Evolutionary conservation across 2,113 vertebrate genomes (phyloP).

Genomic region (Saccopteryx bilineata): DNA sequence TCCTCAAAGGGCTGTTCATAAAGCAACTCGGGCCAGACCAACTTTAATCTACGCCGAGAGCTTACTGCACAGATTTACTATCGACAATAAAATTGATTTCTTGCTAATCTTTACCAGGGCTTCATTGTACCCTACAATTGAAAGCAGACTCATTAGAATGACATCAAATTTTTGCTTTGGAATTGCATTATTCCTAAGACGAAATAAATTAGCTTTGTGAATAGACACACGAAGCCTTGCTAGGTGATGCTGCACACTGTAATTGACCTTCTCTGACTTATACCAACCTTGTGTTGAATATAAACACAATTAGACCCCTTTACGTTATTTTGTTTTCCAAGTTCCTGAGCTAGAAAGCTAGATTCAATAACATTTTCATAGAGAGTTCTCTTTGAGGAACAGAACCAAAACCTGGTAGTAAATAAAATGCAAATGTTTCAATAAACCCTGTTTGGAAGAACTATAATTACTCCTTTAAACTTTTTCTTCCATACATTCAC

Average conservation of each 20-base stretch:
- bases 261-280: constrained; percentile 18
- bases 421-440: constrained; percentile 62
- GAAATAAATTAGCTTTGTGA: constrained; percentile 57
- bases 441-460: constrained; percentile 52
- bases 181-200: constrained; percentile 60
- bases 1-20: constrained; percentile 69
- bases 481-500: neutral
- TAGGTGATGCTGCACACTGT: neutral
- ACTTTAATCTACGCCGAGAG: neutral
- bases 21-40: constrained; percentile 43
- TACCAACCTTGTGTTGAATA: neutral
- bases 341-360: constrained; percentile 29
- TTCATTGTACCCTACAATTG: constrained; percentile 30
- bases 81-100: neutral
- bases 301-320: constrained; percentile 34
- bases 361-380: neutral
- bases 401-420: constrained; percentile 51
- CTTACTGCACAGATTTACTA: constrained; percentile 17
- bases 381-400: constrained; percentile 15
- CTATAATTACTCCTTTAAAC: neutral
- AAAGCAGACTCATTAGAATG: constrained; percentile 56
- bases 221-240: constrained; percentile 46
- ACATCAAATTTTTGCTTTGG: constrained; percentile 14
- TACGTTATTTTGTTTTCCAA: constrained; percentile 55
- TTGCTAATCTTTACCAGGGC: constrained; percentile 35